phyloP scores from a whole-genome alignment of 2,888 invertebrate species.

The Idaea aversata region DNA sequence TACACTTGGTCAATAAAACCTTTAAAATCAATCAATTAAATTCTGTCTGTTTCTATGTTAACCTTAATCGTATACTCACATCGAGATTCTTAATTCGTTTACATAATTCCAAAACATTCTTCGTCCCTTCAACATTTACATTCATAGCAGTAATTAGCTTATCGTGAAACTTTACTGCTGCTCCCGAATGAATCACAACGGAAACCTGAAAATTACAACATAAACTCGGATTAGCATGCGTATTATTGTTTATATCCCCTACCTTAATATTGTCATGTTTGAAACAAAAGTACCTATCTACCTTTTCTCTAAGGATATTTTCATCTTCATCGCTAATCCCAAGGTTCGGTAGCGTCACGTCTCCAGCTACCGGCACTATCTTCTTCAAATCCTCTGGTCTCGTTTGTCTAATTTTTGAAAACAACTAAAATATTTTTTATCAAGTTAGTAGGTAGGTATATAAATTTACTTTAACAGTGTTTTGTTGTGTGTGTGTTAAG shows the following conservation, averaged over 20 bases:
- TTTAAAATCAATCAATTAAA: background rate
- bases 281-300: no score
- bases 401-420: constrained; percentile 67
- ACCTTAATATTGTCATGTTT: no score
- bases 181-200: constrained; percentile 13
- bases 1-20: background rate
- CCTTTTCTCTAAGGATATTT: no score
- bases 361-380: no score
- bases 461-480: no score
- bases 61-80: constrained; percentile 5
- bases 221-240: no score
- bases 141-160: background rate
- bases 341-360: no score
- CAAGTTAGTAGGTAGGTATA: no score
- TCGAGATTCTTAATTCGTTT: constrained; percentile 9
- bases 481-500: no score
- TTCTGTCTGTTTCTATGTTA: background rate
- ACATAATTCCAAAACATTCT: constrained; percentile 9
- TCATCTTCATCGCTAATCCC: no score
- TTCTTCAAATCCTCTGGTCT: background rate
- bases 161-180: constrained; percentile 10
- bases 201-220: constrained; percentile 9
- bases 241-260: no score
- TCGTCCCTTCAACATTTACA: constrained; percentile 13
- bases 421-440: constrained; percentile 76